phyloP scores from a whole-genome alignment of 1,140 invertebrate genomes.

The Maniola jurtina region DNA sequence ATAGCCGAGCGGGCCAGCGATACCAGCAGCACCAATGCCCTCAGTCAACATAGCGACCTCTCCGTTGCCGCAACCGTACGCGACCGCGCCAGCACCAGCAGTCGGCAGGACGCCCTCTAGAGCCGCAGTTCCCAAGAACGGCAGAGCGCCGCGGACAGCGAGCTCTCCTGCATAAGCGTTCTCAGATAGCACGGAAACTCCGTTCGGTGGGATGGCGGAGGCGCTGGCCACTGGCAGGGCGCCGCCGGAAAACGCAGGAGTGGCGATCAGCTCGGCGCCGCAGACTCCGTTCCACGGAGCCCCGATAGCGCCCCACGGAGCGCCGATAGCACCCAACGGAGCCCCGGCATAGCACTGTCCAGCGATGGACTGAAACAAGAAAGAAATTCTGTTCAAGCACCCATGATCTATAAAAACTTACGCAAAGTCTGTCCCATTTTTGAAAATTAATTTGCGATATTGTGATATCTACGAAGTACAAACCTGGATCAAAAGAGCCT shows the following conservation, averaged over 20 bases:
- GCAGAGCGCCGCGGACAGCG: conserved; percentile 9
- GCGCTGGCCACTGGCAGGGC: conserved; percentile 26
- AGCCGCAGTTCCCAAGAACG: conserved; percentile 15
- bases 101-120: conserved; percentile 1
- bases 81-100: too few species aligned
- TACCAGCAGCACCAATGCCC: too few species aligned
- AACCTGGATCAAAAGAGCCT: too few species aligned
- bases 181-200: conserved; percentile 39
- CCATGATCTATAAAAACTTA: too few species aligned
- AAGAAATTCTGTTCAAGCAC: too few species aligned
- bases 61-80: conserved; percentile 20
- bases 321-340: conserved; percentile 4
- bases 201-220: conserved; percentile 33
- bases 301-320: background rate
- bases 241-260: conserved; percentile 30
- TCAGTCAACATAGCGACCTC: conserved; percentile 19
- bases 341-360: conserved; percentile 19
- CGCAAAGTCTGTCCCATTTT: too few species aligned
- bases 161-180: conserved; percentile 15
- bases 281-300: conserved; percentile 11
- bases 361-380: too few species aligned
- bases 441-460: too few species aligned
- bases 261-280: conserved; percentile 7
- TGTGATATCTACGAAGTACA: too few species aligned
- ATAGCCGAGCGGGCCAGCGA: conserved; percentile 11